phyloP scores from a whole-genome alignment of 2,888 invertebrate species.

The Celastrina argiolus region DNA sequence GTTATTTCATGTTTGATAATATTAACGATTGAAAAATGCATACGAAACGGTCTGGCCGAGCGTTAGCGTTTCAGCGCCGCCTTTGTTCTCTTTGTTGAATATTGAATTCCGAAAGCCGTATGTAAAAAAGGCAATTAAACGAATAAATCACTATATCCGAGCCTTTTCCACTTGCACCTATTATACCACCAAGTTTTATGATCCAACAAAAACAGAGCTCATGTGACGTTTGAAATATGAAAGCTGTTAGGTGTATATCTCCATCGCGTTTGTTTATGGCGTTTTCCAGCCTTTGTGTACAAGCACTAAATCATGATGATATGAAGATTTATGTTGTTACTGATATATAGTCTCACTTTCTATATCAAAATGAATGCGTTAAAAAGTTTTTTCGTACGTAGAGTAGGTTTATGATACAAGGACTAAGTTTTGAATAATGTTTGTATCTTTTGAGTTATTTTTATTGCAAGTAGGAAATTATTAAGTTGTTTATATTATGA shows the following conservation, averaged over 20 bases:
- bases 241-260: constrained; percentile 70
- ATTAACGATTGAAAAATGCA: constrained; percentile 26
- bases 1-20: constrained; percentile 21
- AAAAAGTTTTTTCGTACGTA: constrained; percentile 9
- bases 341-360: constrained; percentile 53
- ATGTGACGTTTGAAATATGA: constrained; percentile 71
- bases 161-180: constrained; percentile 49
- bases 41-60: constrained; percentile 16
- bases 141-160: constrained; percentile 65
- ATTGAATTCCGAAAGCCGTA: constrained; percentile 61
- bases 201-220: constrained; percentile 34
- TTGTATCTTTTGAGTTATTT: neutral
- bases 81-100: constrained; percentile 60
- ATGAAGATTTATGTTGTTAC: constrained; percentile 42
- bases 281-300: constrained; percentile 53
- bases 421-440: neutral
- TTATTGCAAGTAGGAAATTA: neutral
- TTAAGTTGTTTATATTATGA: neutral
- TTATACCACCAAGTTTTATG: constrained; percentile 54
- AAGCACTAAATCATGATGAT: constrained; percentile 57
- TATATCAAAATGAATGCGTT: constrained; percentile 26
- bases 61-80: constrained; percentile 45
- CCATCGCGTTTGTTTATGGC: constrained; percentile 60
- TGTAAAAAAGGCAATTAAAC: constrained; percentile 67
- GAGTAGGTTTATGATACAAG: neutral